phyloP scores from a whole-genome alignment of 2,797 vertebrate genomes.

The Florisuga fusca region DNA sequence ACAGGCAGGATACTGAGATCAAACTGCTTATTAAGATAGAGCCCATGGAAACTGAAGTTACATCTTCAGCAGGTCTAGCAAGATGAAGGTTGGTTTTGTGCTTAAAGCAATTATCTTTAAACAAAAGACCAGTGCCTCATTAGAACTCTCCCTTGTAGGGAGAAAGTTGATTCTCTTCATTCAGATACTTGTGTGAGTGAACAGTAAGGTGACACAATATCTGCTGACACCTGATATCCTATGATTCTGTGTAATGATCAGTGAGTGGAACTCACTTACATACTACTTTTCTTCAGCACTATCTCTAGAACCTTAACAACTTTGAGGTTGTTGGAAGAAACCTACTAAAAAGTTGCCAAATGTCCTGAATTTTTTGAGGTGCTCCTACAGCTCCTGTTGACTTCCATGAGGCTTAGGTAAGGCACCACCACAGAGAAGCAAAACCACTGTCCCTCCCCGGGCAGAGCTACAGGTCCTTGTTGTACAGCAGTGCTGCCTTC shows the following conservation, averaged over 20 bases:
- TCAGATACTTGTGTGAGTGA: neutral
- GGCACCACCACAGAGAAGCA: neutral
- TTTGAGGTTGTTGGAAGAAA: neutral
- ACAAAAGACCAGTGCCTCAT: neutral
- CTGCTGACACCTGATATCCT: neutral
- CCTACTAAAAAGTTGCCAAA: conserved; percentile 16
- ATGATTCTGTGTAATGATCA: neutral
- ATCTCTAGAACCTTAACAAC: neutral
- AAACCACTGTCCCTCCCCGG: neutral
- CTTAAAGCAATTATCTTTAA: conserved; percentile 19
- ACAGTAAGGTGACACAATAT: neutral
- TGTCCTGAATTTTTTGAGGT: conserved; percentile 55
- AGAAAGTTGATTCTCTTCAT: neutral
- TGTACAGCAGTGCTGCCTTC: neutral
- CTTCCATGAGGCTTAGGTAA: conserved; percentile 18
- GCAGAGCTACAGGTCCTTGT: neutral
- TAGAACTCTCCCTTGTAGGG: neutral
- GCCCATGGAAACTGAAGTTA: neutral
- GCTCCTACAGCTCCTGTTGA: neutral
- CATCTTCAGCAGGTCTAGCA: neutral
- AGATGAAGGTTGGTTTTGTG: neutral
- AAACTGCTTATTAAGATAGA: neutral
- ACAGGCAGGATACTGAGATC: neutral
- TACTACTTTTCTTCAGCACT: neutral
- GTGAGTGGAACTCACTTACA: neutral